Conservation (phyloP, 2,888 invertebrate genomes). For the Helleia helle region DNA sequence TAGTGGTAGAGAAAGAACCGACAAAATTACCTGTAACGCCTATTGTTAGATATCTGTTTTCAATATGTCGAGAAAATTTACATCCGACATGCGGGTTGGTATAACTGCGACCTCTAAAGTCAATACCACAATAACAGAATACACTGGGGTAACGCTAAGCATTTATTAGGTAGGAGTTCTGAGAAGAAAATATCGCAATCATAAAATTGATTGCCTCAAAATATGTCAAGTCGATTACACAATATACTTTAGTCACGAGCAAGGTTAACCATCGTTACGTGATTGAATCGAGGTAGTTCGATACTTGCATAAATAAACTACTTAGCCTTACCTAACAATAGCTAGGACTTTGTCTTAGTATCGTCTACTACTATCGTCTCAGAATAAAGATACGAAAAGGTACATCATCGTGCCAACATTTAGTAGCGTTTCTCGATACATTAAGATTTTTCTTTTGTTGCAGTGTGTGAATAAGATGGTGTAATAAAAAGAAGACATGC, state of each 20-base stretch:
- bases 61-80: too few species aligned
- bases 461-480: slow-evolving; percentile 29
- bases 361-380: neutral
- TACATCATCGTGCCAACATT: too few species aligned
- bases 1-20: too few species aligned
- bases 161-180: slow-evolving; percentile 4
- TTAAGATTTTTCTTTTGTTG: slow-evolving; percentile 24
- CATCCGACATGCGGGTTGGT: slow-evolving; percentile 4
- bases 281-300: slow-evolving; percentile 28
- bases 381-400: too few species aligned
- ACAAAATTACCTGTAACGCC: too few species aligned
- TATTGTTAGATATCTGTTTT: too few species aligned
- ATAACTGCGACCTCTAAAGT: too few species aligned
- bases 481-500: slow-evolving; percentile 61
- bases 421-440: too few species aligned
- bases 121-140: slow-evolving; percentile 3
- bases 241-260: slow-evolving; percentile 29
- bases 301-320: slow-evolving; percentile 1
- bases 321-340: too few species aligned
- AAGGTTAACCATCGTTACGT: slow-evolving; percentile 41
- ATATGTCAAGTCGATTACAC: slow-evolving; percentile 25
- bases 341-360: too few species aligned
- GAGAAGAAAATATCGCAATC: slow-evolving; percentile 19
- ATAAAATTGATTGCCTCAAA: slow-evolving; percentile 24
- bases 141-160: slow-evolving; percentile 7